A percentile compares a stretch with the other conserved stretches of the same genome.
Conservation (phyloP, 2,797 vertebrate species). For the Stomatorhinus walkeri region DNA sequence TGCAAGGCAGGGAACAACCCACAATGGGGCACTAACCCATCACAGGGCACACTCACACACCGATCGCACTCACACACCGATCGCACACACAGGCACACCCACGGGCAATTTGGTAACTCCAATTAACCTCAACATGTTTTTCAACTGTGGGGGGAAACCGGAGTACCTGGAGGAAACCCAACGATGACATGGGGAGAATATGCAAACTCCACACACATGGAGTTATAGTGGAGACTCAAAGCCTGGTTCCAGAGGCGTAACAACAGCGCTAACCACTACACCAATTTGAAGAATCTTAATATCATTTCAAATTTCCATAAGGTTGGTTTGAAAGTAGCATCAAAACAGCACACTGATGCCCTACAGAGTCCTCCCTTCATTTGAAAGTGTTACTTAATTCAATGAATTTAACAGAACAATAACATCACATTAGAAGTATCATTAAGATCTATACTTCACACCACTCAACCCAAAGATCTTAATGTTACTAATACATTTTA, state of each 20-base stretch:
- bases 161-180: not conserved
- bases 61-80: not conserved
- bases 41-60: not conserved
- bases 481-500: not conserved
- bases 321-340: not conserved
- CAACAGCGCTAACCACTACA: not conserved
- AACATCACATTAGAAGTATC: not conserved
- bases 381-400: constrained; percentile 15
- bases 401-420: not conserved
- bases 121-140: not conserved
- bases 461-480: not conserved
- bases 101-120: not conserved
- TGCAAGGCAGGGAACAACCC: not conserved
- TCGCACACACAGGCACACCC: not conserved
- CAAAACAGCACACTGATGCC: not conserved
- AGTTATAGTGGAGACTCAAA: not conserved
- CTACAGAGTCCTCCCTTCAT: constrained; percentile 10
- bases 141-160: not conserved
- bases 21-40: not conserved
- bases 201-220: not conserved
- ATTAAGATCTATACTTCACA: not conserved
- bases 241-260: not conserved
- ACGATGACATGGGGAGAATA: not conserved
- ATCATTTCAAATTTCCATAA: not conserved
- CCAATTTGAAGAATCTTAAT: not conserved